Evolutionary conservation across 2,888 invertebrate species (phyloP), one percentile per base, ranked within the genome.

Genomic region (Rhingia rostrata): DNA sequence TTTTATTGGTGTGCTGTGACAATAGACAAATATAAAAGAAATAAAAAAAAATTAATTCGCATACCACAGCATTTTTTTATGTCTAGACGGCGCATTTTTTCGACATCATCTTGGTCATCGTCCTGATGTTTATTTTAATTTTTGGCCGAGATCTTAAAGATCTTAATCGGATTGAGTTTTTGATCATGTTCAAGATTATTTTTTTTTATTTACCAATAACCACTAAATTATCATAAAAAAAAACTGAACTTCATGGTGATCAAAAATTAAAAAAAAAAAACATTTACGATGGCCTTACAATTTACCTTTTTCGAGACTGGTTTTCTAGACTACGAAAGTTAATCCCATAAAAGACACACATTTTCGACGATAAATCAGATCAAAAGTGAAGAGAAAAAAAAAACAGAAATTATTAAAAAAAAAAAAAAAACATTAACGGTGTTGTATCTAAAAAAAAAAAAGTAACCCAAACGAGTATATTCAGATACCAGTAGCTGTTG

Each of bases 401-500:
- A 64, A 43, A n/a, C n/a, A n/a, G 43, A 63, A 56, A 67, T 47
- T 12, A 12, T 37, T 22, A 33, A 67, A 54, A 9, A 45, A 33
- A 49, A 53, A 63, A 41, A 41, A 61, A 4, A 51, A 64, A 66
- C 54, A 54, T 82, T 58, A 78, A 66, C 73, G 73, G 63, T 72
- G 47, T 53, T 66, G 74, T 72, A 72, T 82, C 64, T 64, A 61
- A 43, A 67, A 61, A 61, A 73, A 64, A 51, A 30, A 61, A 61
- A 45, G 51, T 5, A 49, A 69, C 54, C 47, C 60, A 47, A 72
- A 72, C 51, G 32, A 41, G 41, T 41, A 41, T 41, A 72, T 72
- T 73, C 73, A 53, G 72, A 79, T 83, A 79, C 83, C 83, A 74
- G 83, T 83, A 83, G 83, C 83, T 58, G 67, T 69, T 77, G 70